These are phyloP conservation scores for Bufo bufo DNA, from an alignment of 2,113 vertebrate genomes.

Conservation along the genomic window DNA sequence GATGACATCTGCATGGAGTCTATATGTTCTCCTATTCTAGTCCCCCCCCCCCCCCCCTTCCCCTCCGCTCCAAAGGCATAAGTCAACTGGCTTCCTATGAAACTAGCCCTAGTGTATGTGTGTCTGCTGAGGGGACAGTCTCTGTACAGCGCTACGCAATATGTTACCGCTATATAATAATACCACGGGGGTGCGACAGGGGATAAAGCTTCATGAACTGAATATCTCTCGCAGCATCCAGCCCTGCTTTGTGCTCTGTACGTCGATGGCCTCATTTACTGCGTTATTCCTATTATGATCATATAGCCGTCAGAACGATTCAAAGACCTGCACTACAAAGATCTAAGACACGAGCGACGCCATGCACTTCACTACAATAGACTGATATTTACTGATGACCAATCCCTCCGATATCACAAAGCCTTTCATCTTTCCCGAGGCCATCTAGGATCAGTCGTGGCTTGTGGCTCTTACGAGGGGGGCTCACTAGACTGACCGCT, in stretches of 20 bases:
- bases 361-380: neutral
- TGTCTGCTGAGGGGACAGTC: too few relatives aligned
- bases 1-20: too few relatives aligned
- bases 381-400: neutral
- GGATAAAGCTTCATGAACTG: too few relatives aligned
- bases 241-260: neutral
- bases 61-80: too few relatives aligned
- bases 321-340: neutral
- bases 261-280: neutral
- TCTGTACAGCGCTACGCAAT: too few relatives aligned
- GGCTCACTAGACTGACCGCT: neutral
- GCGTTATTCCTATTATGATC: neutral
- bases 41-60: too few relatives aligned
- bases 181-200: too few relatives aligned
- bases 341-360: neutral
- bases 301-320: neutral
- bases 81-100: too few relatives aligned
- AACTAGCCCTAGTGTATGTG: too few relatives aligned
- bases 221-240: neutral
- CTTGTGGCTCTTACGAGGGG: neutral
- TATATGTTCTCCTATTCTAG: too few relatives aligned
- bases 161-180: too few relatives aligned
- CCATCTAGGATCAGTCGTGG: neutral
- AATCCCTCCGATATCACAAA: neutral
- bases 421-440: constrained; percentile 15